Percentiles rank a stretch among this genome's conserved stretches.
These are phyloP conservation scores for Epicampocera succincta DNA, from an alignment of 2,888 invertebrate species.

Conservation along the genomic window DNA sequence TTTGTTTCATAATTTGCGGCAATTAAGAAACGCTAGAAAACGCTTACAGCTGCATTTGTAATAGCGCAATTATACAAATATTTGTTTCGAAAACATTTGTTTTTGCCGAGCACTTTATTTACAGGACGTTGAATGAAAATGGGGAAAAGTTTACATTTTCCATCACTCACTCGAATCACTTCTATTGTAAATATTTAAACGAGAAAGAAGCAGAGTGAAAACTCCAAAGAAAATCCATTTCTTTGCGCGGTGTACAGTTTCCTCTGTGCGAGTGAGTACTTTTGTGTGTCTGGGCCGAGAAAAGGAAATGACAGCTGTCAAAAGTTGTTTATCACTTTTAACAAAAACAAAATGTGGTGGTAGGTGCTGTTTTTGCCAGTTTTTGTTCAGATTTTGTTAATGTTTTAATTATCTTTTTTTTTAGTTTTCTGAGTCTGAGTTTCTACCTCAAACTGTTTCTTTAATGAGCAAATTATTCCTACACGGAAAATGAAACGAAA, in stretches of 20 bases:
- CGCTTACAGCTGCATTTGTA: conserved; percentile 3
- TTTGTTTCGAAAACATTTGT: conserved; percentile 53
- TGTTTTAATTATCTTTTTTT: no score
- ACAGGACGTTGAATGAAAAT: background rate
- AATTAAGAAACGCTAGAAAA: conserved; percentile 14
- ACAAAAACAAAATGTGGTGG: conserved; percentile 34
- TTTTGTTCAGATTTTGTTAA: conserved; percentile 1
- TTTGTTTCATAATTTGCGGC: conserved; percentile 57
- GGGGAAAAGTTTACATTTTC: conserved; percentile 48
- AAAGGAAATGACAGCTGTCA: conserved; percentile 68
- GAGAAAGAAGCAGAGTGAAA: background rate
- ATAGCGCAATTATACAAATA: conserved; percentile 50
- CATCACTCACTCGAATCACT: conserved; percentile 48
- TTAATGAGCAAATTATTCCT: no score
- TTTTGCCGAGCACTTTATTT: conserved; percentile 27
- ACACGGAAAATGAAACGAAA: no score
- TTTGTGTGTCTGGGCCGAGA: conserved; percentile 10
- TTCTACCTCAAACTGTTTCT: no score
- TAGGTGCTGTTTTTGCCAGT: conserved; percentile 15
- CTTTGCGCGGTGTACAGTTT: conserved; percentile 7
- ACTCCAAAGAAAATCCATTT: conserved; percentile 51
- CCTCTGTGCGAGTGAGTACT: conserved; percentile 14
- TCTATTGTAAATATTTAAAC: conserved; percentile 12
- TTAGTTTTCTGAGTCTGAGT: no score
- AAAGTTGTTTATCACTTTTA: conserved; percentile 65